Base-by-base conservation (phyloP, 1,140 invertebrate species). In the Philaenus spumarius region DNA sequence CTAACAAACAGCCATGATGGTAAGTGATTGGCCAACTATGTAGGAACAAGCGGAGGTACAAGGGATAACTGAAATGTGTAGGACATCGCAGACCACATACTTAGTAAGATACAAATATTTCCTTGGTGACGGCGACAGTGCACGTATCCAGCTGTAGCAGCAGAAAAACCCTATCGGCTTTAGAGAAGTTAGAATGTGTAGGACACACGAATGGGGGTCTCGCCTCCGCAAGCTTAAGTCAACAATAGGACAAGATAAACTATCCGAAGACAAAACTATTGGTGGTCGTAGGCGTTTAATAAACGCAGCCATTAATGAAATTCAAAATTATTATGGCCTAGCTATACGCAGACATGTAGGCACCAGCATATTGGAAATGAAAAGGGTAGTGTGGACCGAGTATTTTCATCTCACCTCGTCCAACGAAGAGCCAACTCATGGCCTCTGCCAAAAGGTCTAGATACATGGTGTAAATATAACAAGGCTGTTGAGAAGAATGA, bases 381-480 rank as follows among this genome's bases (percentile, higher is more conserved):
- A 51, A 37, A 50, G 37, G 23, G 55, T 20, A 30, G 60, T 61
- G 3, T 52, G 35, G 46, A 30, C 55, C n/a, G 14, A 12, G 1
- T 61, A 43, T 55, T 53, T 24, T 35, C 61, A 62, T 24, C 34
- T 26, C 20, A 15, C 5, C 20, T 58, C 55, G 1, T 50, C 43
- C 6, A 19, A 58, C 24, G 46, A 48, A 34, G 39, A 34, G 12
- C 45, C 55, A 15, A 7, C 63, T 3, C 61, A 62, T 45, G 20
- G 15, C 7, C 54, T 52, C 64, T 71, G 68, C 64, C 66, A 14
- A 45, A 37, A 34, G 69, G 66, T 17, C 59, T 43, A 47, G 66
- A 68, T 20, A 62, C 57, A 3, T 71, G 65, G 68, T 70, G 69
- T 46, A 57, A 61, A 24, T 48, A 20, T 39, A n/a, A 55, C 42